A percentile compares a stretch with the other conserved stretches of the same genome.
Evolutionary conservation across 2,888 invertebrate genomes (phyloP).

Genomic region (Diadromus collaris): DNA sequence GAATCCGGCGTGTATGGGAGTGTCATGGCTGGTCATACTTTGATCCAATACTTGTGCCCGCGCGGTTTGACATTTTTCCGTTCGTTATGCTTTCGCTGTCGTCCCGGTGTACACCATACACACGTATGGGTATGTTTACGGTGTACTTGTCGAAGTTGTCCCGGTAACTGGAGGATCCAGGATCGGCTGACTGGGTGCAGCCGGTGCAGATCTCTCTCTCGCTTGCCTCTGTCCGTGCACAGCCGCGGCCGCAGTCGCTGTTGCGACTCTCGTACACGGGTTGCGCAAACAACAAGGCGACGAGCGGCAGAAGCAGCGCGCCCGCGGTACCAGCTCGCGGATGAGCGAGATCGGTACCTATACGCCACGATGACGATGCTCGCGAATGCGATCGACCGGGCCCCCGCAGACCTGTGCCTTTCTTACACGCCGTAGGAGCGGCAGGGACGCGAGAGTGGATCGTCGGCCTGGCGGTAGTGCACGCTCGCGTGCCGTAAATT

Average conservation of each 20-base stretch:
- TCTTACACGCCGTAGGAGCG: conserved; percentile 48
- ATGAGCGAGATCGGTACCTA: conserved; percentile 51
- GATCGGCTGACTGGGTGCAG: conserved; percentile 58
- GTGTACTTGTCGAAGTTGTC: conserved; percentile 32
- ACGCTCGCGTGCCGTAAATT: conserved; percentile 80
- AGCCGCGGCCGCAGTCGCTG: conserved; percentile 37
- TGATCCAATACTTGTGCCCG: conserved; percentile 1
- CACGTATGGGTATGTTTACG: conserved; percentile 26
- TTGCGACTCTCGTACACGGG: conserved; percentile 53
- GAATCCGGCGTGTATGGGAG: neutral
- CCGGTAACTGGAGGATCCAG: conserved; percentile 44
- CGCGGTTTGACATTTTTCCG: conserved; percentile 1
- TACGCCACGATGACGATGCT: conserved; percentile 53
- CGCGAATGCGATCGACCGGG: conserved; percentile 54
- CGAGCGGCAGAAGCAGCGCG: conserved; percentile 14
- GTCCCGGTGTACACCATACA: conserved; percentile 21
- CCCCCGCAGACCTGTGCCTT: conserved; percentile 37
- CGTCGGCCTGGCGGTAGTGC: conserved; percentile 45
- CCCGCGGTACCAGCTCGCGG: conserved; percentile 32
- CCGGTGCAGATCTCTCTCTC: conserved; percentile 40
- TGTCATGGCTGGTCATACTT: neutral
- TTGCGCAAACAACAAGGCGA: conserved; percentile 57
- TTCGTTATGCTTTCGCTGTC: conserved; percentile 26
- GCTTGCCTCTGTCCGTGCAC: conserved; percentile 21
- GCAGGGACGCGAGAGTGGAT: conserved; percentile 42